Evolutionary conservation across 2,797 vertebrate genomes (phyloP).

Genomic region (Siniperca obscura): DNA sequence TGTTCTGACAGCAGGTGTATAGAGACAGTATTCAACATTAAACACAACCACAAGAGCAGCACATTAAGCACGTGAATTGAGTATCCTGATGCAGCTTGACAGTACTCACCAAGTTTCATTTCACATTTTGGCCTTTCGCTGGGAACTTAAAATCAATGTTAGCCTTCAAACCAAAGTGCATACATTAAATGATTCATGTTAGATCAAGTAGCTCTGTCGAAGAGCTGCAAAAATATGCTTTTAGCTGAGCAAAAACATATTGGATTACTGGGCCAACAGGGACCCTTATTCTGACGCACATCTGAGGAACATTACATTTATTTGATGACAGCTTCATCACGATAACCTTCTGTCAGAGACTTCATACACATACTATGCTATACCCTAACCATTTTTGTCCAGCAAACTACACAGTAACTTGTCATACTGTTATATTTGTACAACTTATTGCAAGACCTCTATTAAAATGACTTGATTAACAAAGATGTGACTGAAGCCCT

Average conservation of each 20-base stretch:
- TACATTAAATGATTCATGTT: slow-evolving; percentile 82
- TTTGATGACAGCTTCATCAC: slow-evolving; percentile 67
- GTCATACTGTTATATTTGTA: slow-evolving; percentile 29
- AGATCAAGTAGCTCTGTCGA: slow-evolving; percentile 74
- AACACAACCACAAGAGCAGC: slow-evolving; percentile 55
- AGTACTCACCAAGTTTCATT: slow-evolving; percentile 74
- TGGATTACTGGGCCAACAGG: slow-evolving; percentile 58
- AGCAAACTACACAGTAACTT: slow-evolving; percentile 15
- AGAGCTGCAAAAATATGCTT: slow-evolving; percentile 68
- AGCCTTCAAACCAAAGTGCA: slow-evolving; percentile 81
- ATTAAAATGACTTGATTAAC: slow-evolving; percentile 74
- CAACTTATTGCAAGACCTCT: slow-evolving; percentile 45
- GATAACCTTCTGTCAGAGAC: slow-evolving; percentile 55
- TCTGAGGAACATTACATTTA: slow-evolving; percentile 62
- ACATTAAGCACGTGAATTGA: slow-evolving; percentile 59
- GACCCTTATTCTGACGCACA: slow-evolving; percentile 58
- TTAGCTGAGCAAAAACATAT: slow-evolving; percentile 73
- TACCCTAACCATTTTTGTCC: slow-evolving; percentile 34
- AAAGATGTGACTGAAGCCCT: slow-evolving; percentile 71
- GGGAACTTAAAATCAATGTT: slow-evolving; percentile 81
- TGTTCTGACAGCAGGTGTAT: slow-evolving; percentile 73
- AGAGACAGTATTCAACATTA: slow-evolving; percentile 68
- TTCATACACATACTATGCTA: slow-evolving; percentile 23
- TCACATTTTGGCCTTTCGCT: slow-evolving; percentile 81
- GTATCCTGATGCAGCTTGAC: slow-evolving; percentile 57